Evolutionary conservation across 2,888 invertebrate genomes (phyloP), one percentile per base, ranked within the genome.

Genomic region (Villa cingulata): DNA sequence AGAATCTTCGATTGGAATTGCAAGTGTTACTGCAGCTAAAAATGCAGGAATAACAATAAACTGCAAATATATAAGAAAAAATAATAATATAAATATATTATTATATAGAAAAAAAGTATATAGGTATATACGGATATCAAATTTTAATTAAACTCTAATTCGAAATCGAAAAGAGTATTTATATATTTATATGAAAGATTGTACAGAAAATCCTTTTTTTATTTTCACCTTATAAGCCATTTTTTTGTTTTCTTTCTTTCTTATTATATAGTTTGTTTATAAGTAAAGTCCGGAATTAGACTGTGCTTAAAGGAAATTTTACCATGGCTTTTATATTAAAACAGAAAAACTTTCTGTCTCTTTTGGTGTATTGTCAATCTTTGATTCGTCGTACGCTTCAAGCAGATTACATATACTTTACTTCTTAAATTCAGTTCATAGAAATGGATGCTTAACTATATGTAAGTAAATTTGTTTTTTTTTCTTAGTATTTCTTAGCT

Each of bases 11-110:
- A 43, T 45, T 36, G 50, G 40, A 16, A 50, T 43, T 32, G 46
- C 43, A 17, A 46, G 43, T 17, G 52, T 48, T 19, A 36, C 45
- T 17, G 45, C 48, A 3, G 12, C 9, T 20, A 39, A 48, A 4
- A 23, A 32, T 15, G 53, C 53, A 43, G 49, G 41, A 34, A 50
- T 43, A 27, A 44, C 43, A 15, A 53, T 27, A 40, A 51, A 49
- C 53, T 53, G 37, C 12, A 39, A 39, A 41, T 38, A 19, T 16
- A 7, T 43, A 42, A 38, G 42, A 41, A n/a, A 41, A 41, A 17
- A 41, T 29, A 18, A 12, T 38, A 38, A 17, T 38, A n/a, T n/a
- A n/a, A n/a, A n/a, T n/a, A n/a, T n/a, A n/a, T n/a, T n/a, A n/a
- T n/a, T n/a, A n/a, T n/a, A n/a, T n/a, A n/a, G n/a, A n/a, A n/a